A percentile compares a stretch with the other conserved stretches of the same genome.
phyloP scores from a whole-genome alignment of 2,113 vertebrate genomes.

The Rhombomys opimus region DNA sequence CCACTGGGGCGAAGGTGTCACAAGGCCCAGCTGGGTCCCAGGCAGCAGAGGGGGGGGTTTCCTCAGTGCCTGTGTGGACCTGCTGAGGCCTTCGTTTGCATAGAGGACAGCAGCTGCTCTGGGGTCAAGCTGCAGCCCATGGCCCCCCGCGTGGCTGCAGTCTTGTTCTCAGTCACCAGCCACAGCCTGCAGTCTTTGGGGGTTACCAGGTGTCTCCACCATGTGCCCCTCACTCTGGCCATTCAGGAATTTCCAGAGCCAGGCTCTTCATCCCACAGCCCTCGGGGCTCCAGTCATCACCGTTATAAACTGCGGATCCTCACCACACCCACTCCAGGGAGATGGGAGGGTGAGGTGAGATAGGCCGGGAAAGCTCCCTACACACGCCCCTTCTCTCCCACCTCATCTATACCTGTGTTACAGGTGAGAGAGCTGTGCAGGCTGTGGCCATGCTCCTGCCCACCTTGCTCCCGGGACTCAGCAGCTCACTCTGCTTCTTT shows the following conservation, averaged over 20 bases:
- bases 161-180: conserved; percentile 25
- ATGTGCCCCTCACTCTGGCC: not conserved
- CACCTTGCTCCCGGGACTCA: not conserved
- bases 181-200: not conserved
- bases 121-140: not conserved
- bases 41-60: conserved; percentile 62
- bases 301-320: not conserved
- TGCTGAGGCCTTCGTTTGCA: conserved; percentile 58
- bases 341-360: not conserved
- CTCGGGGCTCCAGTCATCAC: not conserved
- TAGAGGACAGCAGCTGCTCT: conserved; percentile 5
- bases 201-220: not conserved
- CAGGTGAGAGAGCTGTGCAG: not conserved
- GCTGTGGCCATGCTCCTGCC: not conserved
- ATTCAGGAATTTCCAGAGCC: conserved; percentile 20
- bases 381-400: no score
- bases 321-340: not conserved
- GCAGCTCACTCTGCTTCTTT: not conserved
- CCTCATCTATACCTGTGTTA: not conserved
- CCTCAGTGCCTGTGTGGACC: not conserved
- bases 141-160: not conserved
- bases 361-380: not conserved
- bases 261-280: not conserved
- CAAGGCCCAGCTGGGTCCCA: conserved; percentile 31
- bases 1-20: conserved; percentile 49